Base-by-base conservation (phyloP, 2,797 vertebrate genomes). In the Rhyacichthys aspro region DNA sequence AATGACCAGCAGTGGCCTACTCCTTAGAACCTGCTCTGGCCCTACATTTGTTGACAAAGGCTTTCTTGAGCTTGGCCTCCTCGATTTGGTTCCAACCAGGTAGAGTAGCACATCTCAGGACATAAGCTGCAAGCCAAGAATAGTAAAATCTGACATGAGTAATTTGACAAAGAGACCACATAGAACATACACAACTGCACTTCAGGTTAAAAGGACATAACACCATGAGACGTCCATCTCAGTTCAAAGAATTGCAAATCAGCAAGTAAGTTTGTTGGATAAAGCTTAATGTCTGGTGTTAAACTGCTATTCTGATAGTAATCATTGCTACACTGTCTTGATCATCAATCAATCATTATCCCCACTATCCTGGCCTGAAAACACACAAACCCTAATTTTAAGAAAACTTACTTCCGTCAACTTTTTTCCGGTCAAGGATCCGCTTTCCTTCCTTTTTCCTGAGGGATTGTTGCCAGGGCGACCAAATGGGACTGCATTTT, bases 1-100 rank as follows among this genome's bases (percentile, higher is more conserved):
- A n/a, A n/a, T n/a, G n/a, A n/a, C n/a, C n/a, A n/a, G n/a, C n/a
- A n/a, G 43, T 46, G 50, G 19, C 49, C 50, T 45, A 45, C 60
- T 47, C 43, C 52, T 55, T 47, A 34, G 34, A 63, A 34, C 61
- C 36, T 55, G 61, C 53, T 56, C 44, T 34, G 38, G 38, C 58
- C 59, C 56, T 43, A 65, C 69, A 71, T 54, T 72, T 69, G 45
- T 69, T 69, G 11, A 56, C 34, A 16, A 62, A 63, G 19, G 37
- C 59, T 70, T 70, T 70, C 50, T 66, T 66, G n/a, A 72, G 56
- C 46, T 72, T 56, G 43, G 45, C 42, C 28, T 72, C 56, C 45
- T 72, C 57, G 10, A 66, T 66, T 52, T 42, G 38, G 33, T 43
- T 23, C 69, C 68, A 65, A 28, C 41, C 56, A 11, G 36, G 47